Conservation (phyloP, 2,888 invertebrate genomes). For the Pediacus dermestoides region DNA sequence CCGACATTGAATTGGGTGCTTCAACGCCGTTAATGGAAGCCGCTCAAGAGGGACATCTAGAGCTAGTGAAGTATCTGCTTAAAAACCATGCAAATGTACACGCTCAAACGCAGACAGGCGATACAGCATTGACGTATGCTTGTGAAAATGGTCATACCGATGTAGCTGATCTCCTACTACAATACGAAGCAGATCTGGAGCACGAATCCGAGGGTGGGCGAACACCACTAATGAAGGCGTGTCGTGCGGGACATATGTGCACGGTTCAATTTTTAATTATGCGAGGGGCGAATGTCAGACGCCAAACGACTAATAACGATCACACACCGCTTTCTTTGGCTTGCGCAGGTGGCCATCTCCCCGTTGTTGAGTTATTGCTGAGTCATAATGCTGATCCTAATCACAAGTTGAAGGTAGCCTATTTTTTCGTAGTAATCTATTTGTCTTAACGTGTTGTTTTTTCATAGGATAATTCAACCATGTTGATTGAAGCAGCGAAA, state of each 20-base stretch:
- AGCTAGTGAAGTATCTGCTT: constrained; percentile 83
- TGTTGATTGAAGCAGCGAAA: constrained; percentile 97
- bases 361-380: constrained; percentile 88
- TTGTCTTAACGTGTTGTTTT: too few species aligned
- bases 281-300: constrained; percentile 69
- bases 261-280: constrained; percentile 94
- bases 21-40: constrained; percentile 99
- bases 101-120: constrained; percentile 77
- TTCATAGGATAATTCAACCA: constrained; percentile 87
- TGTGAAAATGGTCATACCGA: constrained; percentile 99
- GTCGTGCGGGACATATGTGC: constrained; percentile 91
- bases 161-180: constrained; percentile 88
- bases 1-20: constrained; percentile 90
- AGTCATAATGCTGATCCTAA: constrained; percentile 92
- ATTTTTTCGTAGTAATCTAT: neutral
- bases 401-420: constrained; percentile 86
- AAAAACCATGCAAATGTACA: constrained; percentile 86
- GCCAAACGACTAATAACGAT: constrained; percentile 90
- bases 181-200: constrained; percentile 88
- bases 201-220: constrained; percentile 94
- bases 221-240: constrained; percentile 98
- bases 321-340: constrained; percentile 96
- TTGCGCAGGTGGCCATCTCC: constrained; percentile 92
- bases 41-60: constrained; percentile 87
- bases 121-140: constrained; percentile 95